Base-by-base conservation (phyloP, 2,113 vertebrate genomes). In the Desmodus rotundus region DNA sequence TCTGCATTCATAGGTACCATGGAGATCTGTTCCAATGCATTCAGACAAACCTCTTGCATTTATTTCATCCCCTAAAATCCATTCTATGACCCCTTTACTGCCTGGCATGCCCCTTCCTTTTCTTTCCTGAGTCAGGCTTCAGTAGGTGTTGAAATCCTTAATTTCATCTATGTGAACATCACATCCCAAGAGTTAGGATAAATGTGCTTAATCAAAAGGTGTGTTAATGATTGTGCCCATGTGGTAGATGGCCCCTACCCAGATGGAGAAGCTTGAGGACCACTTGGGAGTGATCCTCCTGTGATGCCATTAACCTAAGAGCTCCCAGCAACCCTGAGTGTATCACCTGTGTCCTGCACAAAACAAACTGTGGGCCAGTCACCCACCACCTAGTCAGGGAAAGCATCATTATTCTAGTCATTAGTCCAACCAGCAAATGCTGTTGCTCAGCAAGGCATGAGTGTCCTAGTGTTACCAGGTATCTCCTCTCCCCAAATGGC, bases 361-460 rank as follows among this genome's bases (percentile, higher is more conserved):
- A 95, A 78, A 94, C 33, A 87, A 96, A 93, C 0, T 89, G 86
- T 87, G 56, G 73, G 24, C 5, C 36, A 43, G 83, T 80, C 61
- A 88, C 2, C 0, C 43, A 87, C 36, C 26, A 68, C 67, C 14
- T 45, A 67, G 7, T 31, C 2, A 7, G 50, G 31, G 56, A 81
- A 97, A 90, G 73, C 61, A 95, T 92, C 54, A 20, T 92, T 91
- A 91, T 84, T 82, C 76, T 82, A 65, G 73, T 45, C 82, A 52
- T 92, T 87, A 96, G 67, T 93, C 58, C 80, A 92, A 91, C 93
- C 43, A 95, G 82, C 56, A 94, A 96, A 85, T 83, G 63, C 22
- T 77, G 14, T 38, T 70, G 41, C 76, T 95, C 65, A 85, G 87
- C 68, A 89, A 93, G 43, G 31, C 63, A 26, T 7, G 36, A 94